These are phyloP conservation scores for Ailuropoda melanoleuca DNA, from an alignment of 2,113 vertebrate genomes.

Conservation along the genomic window DNA sequence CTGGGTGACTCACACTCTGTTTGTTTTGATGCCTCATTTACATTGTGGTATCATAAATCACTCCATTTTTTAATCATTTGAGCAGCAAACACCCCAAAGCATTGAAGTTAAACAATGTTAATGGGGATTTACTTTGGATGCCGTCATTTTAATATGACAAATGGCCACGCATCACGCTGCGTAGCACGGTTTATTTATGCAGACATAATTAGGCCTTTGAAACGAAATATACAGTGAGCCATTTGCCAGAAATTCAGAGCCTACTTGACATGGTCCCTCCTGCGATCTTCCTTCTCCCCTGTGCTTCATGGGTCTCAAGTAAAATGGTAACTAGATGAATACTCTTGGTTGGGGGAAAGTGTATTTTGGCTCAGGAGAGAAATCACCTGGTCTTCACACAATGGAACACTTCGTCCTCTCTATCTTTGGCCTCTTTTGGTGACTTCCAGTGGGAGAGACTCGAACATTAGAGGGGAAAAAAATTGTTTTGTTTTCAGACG, in stretches of 20 bases:
- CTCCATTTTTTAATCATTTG: slow-evolving; percentile 70
- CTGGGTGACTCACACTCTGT: slow-evolving; percentile 62
- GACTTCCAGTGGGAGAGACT: not conserved
- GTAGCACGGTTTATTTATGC: slow-evolving; percentile 83
- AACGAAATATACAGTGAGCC: slow-evolving; percentile 62
- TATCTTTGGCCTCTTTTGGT: not conserved
- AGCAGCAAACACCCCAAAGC: slow-evolving; percentile 70
- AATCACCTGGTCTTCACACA: not conserved
- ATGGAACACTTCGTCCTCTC: not conserved
- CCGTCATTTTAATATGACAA: slow-evolving; percentile 81
- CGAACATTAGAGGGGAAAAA: not conserved
- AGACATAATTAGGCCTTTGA: slow-evolving; percentile 73
- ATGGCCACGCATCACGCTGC: slow-evolving; percentile 72
- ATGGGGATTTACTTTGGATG: slow-evolving; percentile 81
- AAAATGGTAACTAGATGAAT: not conserved
- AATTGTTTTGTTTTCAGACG: not conserved
- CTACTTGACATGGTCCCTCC: slow-evolving; percentile 56
- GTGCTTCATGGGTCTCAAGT: slow-evolving; percentile 32
- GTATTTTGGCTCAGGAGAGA: not conserved
- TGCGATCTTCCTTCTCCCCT: slow-evolving; percentile 27
- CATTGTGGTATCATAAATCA: slow-evolving; percentile 68
- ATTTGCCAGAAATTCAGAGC: slow-evolving; percentile 64
- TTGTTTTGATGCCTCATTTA: slow-evolving; percentile 76
- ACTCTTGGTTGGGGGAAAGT: not conserved
- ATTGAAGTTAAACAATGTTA: slow-evolving; percentile 78